Evolutionary conservation across 2,113 vertebrate genomes (phyloP).

Genomic region (Candoia aspera): DNA sequence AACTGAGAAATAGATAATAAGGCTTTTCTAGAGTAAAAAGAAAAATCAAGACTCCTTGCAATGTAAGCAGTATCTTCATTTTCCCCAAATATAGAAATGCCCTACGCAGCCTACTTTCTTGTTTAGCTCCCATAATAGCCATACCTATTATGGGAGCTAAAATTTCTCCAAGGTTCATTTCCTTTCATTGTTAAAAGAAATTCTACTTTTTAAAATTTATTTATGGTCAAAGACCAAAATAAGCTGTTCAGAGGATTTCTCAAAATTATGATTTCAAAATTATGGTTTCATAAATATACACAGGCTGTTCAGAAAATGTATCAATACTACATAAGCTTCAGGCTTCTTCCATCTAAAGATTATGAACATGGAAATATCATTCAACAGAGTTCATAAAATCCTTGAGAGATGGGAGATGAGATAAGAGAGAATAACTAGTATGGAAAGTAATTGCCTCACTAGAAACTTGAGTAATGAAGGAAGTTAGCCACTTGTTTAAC

Average conservation of each 20-base stretch:
- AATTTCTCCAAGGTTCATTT: neutral
- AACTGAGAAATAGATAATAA: neutral
- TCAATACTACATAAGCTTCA: neutral
- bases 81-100: neutral
- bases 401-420: neutral
- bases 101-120: neutral
- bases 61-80: neutral
- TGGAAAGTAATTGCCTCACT: neutral
- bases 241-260: neutral
- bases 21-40: neutral
- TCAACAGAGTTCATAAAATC: neutral
- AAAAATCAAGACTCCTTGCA: neutral
- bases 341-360: neutral
- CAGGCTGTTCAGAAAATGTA: neutral
- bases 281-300: neutral
- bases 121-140: neutral
- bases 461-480: constrained; percentile 8
- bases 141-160: neutral
- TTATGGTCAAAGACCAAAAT: neutral
- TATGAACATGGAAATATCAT: neutral
- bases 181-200: neutral
- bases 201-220: neutral
- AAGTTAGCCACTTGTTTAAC: neutral
- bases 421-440: neutral
- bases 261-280: neutral